Percentiles rank a stretch among this genome's conserved stretches.
These are phyloP conservation scores for Apeltes quadracus DNA, from an alignment of 2,113 vertebrate genomes.

Conservation along the genomic window DNA sequence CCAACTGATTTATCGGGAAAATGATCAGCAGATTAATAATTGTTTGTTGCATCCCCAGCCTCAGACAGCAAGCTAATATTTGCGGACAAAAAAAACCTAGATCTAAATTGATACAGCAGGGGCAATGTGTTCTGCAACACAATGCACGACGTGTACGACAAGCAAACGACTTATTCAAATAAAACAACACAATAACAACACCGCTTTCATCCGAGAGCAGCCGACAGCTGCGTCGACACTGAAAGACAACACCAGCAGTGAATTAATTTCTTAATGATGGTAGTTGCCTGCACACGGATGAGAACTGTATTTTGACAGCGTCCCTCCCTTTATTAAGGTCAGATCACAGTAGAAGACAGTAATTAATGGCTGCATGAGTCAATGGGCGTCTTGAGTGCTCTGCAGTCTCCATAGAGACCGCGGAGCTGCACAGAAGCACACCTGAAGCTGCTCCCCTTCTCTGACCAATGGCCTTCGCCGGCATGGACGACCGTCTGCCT, in stretches of 20 bases:
- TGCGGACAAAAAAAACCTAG: background rate
- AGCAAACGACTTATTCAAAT: background rate
- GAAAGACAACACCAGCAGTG: background rate
- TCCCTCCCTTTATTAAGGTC: slow-evolving; percentile 57
- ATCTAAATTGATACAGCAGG: slow-evolving; percentile 1
- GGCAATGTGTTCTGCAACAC: background rate
- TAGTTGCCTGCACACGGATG: slow-evolving; percentile 41
- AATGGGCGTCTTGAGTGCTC: slow-evolving; percentile 63
- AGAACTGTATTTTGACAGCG: slow-evolving; percentile 35
- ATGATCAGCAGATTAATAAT: background rate
- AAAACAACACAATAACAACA: background rate
- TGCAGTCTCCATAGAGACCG: slow-evolving; percentile 63
- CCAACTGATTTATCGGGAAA: background rate
- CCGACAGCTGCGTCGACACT: background rate
- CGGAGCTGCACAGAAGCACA: slow-evolving; percentile 44
- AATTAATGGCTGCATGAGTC: slow-evolving; percentile 68
- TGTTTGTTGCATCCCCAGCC: background rate
- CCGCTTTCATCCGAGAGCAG: background rate
- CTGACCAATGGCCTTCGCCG: slow-evolving; percentile 66
- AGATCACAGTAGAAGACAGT: slow-evolving; percentile 61
- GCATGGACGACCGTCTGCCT: slow-evolving; percentile 51
- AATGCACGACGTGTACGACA: background rate
- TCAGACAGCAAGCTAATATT: background rate
- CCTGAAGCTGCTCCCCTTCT: slow-evolving; percentile 65
- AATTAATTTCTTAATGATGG: slow-evolving; percentile 47